These are phyloP conservation scores for Cerastis rubricosa DNA, from an alignment of 2,888 invertebrate genomes.

Conservation along the genomic window DNA sequence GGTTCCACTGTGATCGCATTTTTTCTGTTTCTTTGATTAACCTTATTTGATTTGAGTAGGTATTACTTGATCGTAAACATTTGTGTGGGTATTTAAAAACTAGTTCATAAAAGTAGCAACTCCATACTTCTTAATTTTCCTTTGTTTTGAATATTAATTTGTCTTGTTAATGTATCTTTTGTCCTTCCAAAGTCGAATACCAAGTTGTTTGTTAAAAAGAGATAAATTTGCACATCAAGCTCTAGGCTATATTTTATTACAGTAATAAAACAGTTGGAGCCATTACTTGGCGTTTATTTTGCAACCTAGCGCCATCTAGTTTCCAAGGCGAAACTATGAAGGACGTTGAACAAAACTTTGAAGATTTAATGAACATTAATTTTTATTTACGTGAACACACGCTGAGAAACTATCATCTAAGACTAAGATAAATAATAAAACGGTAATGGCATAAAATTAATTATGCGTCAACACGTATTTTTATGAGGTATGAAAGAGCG, in stretches of 20 bases:
- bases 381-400: constrained; percentile 55
- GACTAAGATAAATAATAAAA: constrained; percentile 59
- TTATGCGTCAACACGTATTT: constrained; percentile 59
- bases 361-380: constrained; percentile 54
- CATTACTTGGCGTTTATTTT: constrained; percentile 41
- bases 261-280: constrained; percentile 60
- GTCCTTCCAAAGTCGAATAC: constrained; percentile 55
- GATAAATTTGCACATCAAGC: constrained; percentile 57
- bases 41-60: constrained; percentile 77
- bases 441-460: constrained; percentile 50
- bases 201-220: constrained; percentile 62
- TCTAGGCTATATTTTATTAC: constrained; percentile 57
- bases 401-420: constrained; percentile 41
- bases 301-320: constrained; percentile 63
- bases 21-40: constrained; percentile 77
- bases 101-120: constrained; percentile 31
- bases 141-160: constrained; percentile 50
- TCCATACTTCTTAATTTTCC: constrained; percentile 35
- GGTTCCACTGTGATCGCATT: constrained; percentile 78
- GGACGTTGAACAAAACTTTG: constrained; percentile 50
- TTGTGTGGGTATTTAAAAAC: constrained; percentile 37
- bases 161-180: constrained; percentile 49
- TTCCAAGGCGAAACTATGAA: constrained; percentile 44
- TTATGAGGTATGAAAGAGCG: constrained; percentile 48
- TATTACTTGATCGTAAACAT: constrained; percentile 79